phyloP scores from a whole-genome alignment of 2,113 vertebrate species.

The Cebidichthys violaceus region DNA sequence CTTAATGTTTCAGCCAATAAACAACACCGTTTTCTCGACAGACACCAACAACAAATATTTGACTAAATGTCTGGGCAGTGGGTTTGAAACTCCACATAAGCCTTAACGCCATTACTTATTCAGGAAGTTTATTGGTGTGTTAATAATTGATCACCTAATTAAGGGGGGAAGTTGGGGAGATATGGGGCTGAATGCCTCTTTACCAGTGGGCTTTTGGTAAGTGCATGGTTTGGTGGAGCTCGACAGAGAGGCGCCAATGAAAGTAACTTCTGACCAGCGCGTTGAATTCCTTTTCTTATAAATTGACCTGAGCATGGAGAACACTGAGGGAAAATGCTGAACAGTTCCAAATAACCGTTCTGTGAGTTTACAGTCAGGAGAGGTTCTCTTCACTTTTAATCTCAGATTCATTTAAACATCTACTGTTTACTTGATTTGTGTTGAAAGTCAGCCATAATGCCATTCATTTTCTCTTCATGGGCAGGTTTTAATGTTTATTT shows the following conservation, averaged over 20 bases:
- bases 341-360: neutral
- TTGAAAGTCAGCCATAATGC: neutral
- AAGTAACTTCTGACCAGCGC: slow-evolving; percentile 71
- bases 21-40: slow-evolving; percentile 56
- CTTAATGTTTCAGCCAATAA: slow-evolving; percentile 57
- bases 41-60: slow-evolving; percentile 78
- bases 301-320: slow-evolving; percentile 25
- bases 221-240: slow-evolving; percentile 80
- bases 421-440: neutral
- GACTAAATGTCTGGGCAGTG: slow-evolving; percentile 73
- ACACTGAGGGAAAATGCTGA: slow-evolving; percentile 27
- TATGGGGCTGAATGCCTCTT: slow-evolving; percentile 76
- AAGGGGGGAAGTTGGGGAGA: slow-evolving; percentile 75
- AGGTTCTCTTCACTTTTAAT: neutral
- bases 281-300: slow-evolving; percentile 58
- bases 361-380: neutral
- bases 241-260: slow-evolving; percentile 77
- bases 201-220: slow-evolving; percentile 83
- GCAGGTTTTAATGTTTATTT: neutral
- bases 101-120: slow-evolving; percentile 82
- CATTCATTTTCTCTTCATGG: neutral
- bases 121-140: slow-evolving; percentile 82
- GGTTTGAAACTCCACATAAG: slow-evolving; percentile 74
- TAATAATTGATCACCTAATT: slow-evolving; percentile 84
- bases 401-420: neutral